Evolutionary conservation across 2,113 vertebrate genomes (phyloP), one percentile per base, ranked within the genome.

Genomic region (Tylochromis polylepis): DNA sequence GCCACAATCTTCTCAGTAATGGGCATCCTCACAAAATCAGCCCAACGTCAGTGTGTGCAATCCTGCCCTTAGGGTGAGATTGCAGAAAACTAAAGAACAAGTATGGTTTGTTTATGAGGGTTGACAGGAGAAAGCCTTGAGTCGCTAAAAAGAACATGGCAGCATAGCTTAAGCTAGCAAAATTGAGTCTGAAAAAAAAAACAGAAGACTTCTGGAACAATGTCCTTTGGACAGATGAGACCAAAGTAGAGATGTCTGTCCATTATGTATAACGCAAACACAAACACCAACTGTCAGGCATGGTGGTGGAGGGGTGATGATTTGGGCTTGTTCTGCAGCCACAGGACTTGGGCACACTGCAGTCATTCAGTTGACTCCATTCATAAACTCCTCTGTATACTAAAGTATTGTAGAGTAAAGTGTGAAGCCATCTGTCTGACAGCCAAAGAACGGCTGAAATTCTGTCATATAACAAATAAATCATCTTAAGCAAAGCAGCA

Each of bases 161-260:
- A 72, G 22, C 38, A 27, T 16, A 27, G 0, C 14, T 72, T 46
- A 72, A 27, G 14, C 46, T 18, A 18, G 41, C 41, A 46, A 72
- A 46, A 11, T 11, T 46, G 22, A 22, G 46, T 18, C 14, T 72
- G 65, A 27, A 65, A 24, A 27, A 65, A 24, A 70, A 0, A 2
- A 0, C 7, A 43, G n/a, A 70, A 70, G 12, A 16, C 3, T 0
- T 43, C 1, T 72, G n/a, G 38, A 46, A 46, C n/a, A 27, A 72
- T 18, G 41, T 72, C 22, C 67, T 46, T 46, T 4, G 65, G 8
- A 72, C 38, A 72, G 8, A 72, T 27, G 38, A 6, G 22, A 43
- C 41, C 67, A 29, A 49, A 27, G 41, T 46, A 46, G 15, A 49
- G 22, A 5, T 49, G 15, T 29, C 0, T 46, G 14, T 46, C 67